Conservation (phyloP, 2,888 invertebrate species). For the Pecten maximus region DNA sequence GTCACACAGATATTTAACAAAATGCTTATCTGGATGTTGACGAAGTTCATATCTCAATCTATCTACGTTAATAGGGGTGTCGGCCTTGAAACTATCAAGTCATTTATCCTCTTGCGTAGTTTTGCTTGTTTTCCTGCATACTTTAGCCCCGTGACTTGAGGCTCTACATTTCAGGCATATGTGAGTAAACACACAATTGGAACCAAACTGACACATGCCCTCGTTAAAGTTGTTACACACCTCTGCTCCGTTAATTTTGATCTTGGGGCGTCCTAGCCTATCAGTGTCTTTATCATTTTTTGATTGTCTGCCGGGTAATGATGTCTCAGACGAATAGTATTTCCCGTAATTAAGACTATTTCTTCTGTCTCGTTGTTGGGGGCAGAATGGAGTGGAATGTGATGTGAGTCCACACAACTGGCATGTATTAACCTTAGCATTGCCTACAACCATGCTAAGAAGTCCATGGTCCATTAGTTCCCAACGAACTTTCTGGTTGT, state of each 20-base stretch:
- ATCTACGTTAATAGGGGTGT: too few relatives aligned
- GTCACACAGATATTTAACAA: too few relatives aligned
- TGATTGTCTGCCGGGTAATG: not conserved
- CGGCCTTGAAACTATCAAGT: too few relatives aligned
- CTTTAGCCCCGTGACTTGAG: not conserved
- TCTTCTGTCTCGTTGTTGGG: not conserved
- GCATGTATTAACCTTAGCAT: slow-evolving; percentile 11
- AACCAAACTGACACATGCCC: not conserved
- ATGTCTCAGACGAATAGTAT: not conserved
- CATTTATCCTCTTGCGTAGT: too few relatives aligned
- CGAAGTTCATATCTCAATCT: too few relatives aligned
- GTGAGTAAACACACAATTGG: not conserved
- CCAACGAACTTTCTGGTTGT: too few relatives aligned
- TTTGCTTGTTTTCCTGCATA: not conserved
- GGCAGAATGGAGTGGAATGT: not conserved
- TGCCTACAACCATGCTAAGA: slow-evolving; percentile 5
- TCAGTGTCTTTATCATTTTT: not conserved
- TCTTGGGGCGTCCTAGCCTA: not conserved
- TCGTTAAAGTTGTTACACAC: slow-evolving; percentile 38
- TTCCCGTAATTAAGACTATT: not conserved
- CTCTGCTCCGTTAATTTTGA: not conserved
- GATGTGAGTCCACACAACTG: not conserved
- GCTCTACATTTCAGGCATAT: not conserved
- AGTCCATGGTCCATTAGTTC: not conserved
- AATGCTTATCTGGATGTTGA: too few relatives aligned